A percentile compares a stretch with the other conserved stretches of the same genome.
These are phyloP conservation scores for Chirona hameri DNA, from an alignment of 2,888 invertebrate species.

Conservation along the genomic window DNA sequence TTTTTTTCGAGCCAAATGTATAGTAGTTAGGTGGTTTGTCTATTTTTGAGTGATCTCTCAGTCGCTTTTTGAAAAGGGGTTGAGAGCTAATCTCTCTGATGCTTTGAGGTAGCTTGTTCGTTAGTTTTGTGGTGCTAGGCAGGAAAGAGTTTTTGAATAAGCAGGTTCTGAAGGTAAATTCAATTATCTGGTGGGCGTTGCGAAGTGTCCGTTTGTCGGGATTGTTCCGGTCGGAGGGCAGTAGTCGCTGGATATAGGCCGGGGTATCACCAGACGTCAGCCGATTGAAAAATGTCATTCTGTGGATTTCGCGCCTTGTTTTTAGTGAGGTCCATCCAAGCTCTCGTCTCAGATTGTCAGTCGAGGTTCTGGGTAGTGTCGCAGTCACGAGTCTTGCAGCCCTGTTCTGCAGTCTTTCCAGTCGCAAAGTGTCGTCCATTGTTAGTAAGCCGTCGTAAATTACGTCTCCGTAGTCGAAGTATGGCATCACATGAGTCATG, in stretches of 20 bases:
- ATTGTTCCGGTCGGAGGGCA: background rate
- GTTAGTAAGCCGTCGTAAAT: background rate
- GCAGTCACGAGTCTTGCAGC: background rate
- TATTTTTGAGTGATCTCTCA: background rate
- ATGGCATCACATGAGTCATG: background rate
- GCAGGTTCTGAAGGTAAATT: background rate
- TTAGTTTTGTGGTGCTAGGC: background rate
- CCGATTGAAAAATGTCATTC: background rate
- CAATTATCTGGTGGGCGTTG: background rate
- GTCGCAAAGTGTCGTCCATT: background rate
- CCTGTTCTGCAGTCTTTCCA: background rate
- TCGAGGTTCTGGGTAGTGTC: background rate
- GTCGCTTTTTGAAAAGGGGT: background rate
- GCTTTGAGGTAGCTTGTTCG: background rate
- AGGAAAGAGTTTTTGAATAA: background rate
- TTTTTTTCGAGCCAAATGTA: background rate
- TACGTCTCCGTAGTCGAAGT: background rate
- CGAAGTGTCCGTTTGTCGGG: background rate
- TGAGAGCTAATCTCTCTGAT: background rate
- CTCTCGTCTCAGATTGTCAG: background rate
- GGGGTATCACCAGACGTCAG: background rate
- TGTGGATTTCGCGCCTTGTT: background rate
- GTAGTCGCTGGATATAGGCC: background rate
- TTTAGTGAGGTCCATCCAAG: background rate
- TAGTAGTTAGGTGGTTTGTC: background rate